Base-by-base conservation (phyloP, 1,140 invertebrate genomes). In the Eubasilissa regina region DNA sequence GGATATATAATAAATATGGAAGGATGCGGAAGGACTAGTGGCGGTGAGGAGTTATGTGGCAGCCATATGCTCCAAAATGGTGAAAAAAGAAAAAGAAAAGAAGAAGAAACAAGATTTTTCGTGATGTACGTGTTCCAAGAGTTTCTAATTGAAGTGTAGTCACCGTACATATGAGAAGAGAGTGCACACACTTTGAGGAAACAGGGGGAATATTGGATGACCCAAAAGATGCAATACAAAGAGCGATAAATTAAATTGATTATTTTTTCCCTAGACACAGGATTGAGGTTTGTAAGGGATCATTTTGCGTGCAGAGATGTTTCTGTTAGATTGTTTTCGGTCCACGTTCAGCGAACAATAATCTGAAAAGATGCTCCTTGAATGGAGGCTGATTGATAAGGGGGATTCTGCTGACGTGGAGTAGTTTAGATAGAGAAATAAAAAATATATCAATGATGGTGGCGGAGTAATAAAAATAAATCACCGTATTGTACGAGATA, bases 211-310 rank as follows among this genome's bases (percentile, higher is more conserved):
- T n/a, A n/a, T 25, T 15, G 35, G 35, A 64, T 11, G 19, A n/a
- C 60, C 19, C 60, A 64, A 64, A 64, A 64, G 60, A 64, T 64
- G 60, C 60, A 64, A 64, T 43, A 64, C 60, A 64, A 64, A 21
- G 17, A 21, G 21, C 15, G 55, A 21, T 19, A 21, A 58, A 58
- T 58, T 64, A 64, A 64, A n/a, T 64, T 64, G 60, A 64, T 64
- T 64, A 35, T 64, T 43, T 58, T n/a, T 64, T 44, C 60, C 60
- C 60, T 64, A 13, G 9, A 35, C 13, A 51, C 48, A 35, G 25
- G 6, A 35, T 35, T 35, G 25, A 35, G 25, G 25, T 58, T 58
- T 58, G 17, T 21, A 15, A 19, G 55, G 55, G 55, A 21, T 17
- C 21, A 21, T 21, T 58, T 58, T 4, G 7, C 25, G 25, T 35